Evolutionary conservation across 2,888 invertebrate species (phyloP), one percentile per base, ranked within the genome.

Genomic region (Drosophila mimica): DNA sequence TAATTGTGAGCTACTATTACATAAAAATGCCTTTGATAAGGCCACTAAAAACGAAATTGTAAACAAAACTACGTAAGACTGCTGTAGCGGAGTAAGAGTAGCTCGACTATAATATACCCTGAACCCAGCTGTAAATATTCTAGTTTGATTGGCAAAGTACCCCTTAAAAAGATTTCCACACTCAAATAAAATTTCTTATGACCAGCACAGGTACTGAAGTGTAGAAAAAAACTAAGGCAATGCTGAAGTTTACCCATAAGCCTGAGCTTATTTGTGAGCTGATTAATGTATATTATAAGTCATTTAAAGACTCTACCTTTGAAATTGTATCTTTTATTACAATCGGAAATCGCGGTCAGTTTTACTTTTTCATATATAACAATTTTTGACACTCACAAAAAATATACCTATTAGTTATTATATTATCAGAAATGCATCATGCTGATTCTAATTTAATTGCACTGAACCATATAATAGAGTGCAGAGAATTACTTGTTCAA

Each of bases 11-110:
- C 66, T 67, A 70, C 79, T 70, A 15, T 17, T 25, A 25, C 70
- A 78, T 74, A 61, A 70, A 70, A 64, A 43, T 38, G 25, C 5
- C 61, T 64, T 58, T 65, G 77, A 77, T 74, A 78, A 58, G 51
- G 34, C 58, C 59, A 56, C 65, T 65, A n/a, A 33, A 58, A 33
- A 58, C 7, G 46, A 13, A 7, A 8, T 20, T 13, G 13, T 46
- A 7, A 62, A 58, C 51, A 63, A 56, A 48, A 40, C 17, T 25
- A 53, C 7, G 9, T 43, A 36, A 5, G 20, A 13, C 13, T 15
- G 6, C 20, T 20, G 13, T 20, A 6, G 1, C 8, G 8, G n/a
- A n/a, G n/a, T 1, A 11, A 6, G 3, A 20, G 20, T 13, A 20
- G 20, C n/a, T 40, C 1, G n/a, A 4, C 8, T 40, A 4, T 9